Evolutionary conservation across 1,140 invertebrate genomes (phyloP).

Genomic region (Thaumatotibia leucotreta): DNA sequence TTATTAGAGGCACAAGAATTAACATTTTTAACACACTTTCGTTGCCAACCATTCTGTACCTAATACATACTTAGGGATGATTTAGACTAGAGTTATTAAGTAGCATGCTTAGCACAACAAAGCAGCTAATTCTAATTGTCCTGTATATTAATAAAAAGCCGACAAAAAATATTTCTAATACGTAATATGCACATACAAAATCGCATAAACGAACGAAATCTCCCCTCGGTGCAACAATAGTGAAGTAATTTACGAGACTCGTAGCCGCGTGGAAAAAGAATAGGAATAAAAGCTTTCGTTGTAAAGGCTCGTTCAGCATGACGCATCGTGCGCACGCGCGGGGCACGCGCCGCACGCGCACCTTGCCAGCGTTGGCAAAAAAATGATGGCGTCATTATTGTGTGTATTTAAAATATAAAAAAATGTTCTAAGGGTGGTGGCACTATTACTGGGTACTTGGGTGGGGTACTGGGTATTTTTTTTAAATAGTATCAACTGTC

Average conservation of each 20-base stretch:
- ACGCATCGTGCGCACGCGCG: slow-evolving; percentile 44
- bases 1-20: no score
- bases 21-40: no score
- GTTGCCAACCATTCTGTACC: no score
- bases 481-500: no score
- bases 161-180: background rate
- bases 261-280: slow-evolving; percentile 48
- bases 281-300: slow-evolving; percentile 22
- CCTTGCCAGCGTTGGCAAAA: slow-evolving; percentile 56
- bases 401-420: background rate
- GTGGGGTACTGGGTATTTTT: no score
- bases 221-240: slow-evolving; percentile 48
- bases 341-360: slow-evolving; percentile 56
- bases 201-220: slow-evolving; percentile 48
- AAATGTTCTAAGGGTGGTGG: no score
- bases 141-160: background rate
- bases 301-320: slow-evolving; percentile 35
- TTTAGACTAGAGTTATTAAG: no score
- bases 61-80: no score
- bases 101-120: no score
- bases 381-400: slow-evolving; percentile 12
- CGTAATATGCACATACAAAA: slow-evolving; percentile 22
- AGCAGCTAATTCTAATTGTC: no score
- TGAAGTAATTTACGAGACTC: slow-evolving; percentile 53
- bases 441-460: no score